phyloP scores from a whole-genome alignment of 1,140 invertebrate species.

The Panulirus ornatus region DNA sequence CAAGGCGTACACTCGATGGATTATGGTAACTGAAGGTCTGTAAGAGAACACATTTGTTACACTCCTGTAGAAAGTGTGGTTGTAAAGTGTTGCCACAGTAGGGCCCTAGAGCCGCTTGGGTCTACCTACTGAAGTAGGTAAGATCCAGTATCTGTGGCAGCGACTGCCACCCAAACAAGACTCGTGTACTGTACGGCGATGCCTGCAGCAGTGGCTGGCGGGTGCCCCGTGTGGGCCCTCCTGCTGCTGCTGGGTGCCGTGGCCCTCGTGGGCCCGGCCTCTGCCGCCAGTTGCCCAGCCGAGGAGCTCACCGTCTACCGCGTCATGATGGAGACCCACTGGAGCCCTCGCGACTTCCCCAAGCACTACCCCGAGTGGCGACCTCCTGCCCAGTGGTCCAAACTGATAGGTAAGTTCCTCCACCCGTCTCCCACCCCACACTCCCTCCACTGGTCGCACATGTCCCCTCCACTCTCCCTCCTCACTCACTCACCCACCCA shows the following conservation, averaged over 20 bases:
- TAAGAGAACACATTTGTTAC: neutral
- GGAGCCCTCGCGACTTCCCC: slow-evolving; percentile 92
- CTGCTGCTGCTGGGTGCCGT: neutral
- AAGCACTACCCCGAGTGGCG: slow-evolving; percentile 95
- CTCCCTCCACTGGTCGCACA: neutral
- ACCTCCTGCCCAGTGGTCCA: slow-evolving; percentile 93
- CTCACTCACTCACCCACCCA: too few species aligned
- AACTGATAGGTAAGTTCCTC: slow-evolving; percentile 88
- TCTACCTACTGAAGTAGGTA: too few species aligned
- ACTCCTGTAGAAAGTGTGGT: neutral
- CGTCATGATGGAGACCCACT: slow-evolving; percentile 91
- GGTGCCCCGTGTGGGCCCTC: neutral
- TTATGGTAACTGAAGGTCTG: too few species aligned
- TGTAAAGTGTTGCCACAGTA: neutral
- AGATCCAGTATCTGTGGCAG: too few species aligned
- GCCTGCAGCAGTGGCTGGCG: too few species aligned
- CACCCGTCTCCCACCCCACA: neutral
- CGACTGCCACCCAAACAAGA: too few species aligned
- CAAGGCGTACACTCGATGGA: too few species aligned
- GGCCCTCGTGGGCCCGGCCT: neutral
- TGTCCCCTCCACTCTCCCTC: too few species aligned
- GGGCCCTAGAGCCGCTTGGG: neutral
- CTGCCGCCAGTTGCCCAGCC: slow-evolving; percentile 77
- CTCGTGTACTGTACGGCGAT: too few species aligned
- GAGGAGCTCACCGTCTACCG: slow-evolving; percentile 90